These are phyloP conservation scores for Thunnus albacares DNA, from an alignment of 2,797 vertebrate genomes.

Conservation along the genomic window DNA sequence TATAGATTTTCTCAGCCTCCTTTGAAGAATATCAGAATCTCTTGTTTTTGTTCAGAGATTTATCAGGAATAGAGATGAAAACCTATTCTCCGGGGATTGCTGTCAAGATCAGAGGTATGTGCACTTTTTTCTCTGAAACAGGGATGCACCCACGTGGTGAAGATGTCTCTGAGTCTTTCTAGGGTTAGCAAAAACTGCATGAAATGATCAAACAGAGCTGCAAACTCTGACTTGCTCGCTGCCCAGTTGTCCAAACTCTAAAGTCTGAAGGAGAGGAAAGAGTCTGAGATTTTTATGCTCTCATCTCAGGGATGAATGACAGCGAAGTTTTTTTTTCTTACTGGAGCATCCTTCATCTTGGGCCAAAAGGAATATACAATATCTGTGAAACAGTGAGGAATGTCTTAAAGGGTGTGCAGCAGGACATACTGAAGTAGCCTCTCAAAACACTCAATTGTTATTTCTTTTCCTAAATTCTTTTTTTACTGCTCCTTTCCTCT, in stretches of 20 bases:
- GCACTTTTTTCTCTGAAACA: slow-evolving; percentile 59
- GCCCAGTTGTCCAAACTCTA: slow-evolving; percentile 65
- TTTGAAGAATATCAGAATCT: slow-evolving; percentile 83
- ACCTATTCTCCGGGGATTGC: slow-evolving; percentile 66
- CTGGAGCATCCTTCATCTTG: slow-evolving; percentile 43
- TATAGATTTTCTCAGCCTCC: slow-evolving; percentile 79
- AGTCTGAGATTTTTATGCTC: slow-evolving; percentile 30
- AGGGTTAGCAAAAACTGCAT: slow-evolving; percentile 50
- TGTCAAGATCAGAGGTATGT: slow-evolving; percentile 77
- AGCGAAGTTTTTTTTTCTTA: slow-evolving; percentile 42
- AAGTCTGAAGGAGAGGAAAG: slow-evolving; percentile 48
- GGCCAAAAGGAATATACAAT: slow-evolving; percentile 24
- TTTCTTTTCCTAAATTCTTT: slow-evolving; percentile 13
- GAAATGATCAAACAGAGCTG: slow-evolving; percentile 70
- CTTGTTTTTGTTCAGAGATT: slow-evolving; percentile 78
- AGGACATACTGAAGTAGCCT: slow-evolving; percentile 32
- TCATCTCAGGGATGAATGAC: slow-evolving; percentile 30
- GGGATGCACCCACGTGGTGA: slow-evolving; percentile 56
- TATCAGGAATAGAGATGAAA: slow-evolving; percentile 82
- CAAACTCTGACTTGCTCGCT: slow-evolving; percentile 48
- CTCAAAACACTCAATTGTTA: slow-evolving; percentile 12
- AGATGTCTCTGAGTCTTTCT: slow-evolving; percentile 60
- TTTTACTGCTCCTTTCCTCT: background rate
- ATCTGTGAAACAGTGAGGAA: slow-evolving; percentile 16
- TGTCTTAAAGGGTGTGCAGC: slow-evolving; percentile 11